Conservation (phyloP, 2,797 vertebrate species). For the Eulemur mongoz region DNA sequence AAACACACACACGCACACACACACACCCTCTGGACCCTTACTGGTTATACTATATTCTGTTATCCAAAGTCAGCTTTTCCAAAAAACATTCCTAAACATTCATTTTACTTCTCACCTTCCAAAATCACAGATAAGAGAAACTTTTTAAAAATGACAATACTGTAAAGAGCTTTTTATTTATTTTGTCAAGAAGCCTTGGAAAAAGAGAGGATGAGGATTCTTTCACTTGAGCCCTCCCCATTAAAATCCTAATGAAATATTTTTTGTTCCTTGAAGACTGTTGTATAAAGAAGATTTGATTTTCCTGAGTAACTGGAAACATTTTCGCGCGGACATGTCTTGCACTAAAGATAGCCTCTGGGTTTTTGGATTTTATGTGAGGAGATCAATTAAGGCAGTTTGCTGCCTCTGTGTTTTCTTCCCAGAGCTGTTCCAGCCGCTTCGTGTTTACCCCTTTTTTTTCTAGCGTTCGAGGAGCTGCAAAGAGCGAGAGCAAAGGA, state of each 20-base stretch:
- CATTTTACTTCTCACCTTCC: not conserved
- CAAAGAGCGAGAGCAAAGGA: conserved; percentile 63
- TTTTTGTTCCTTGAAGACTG: conserved; percentile 27
- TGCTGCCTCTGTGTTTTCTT: conserved; percentile 53
- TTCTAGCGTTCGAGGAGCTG: conserved; percentile 56
- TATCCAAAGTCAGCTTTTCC: not conserved
- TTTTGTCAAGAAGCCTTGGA: conserved; percentile 14
- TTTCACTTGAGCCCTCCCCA: not conserved
- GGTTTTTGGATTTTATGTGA: conserved; percentile 62
- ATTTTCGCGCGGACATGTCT: not conserved
- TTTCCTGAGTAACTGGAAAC: conserved; percentile 29
- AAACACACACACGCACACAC: not conserved
- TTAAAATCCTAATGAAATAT: conserved; percentile 23
- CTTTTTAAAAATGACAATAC: not conserved
- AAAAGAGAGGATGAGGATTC: not conserved
- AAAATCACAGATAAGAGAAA: not conserved
- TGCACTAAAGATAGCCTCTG: conserved; percentile 53
- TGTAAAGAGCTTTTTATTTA: not conserved
- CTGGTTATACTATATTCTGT: not conserved
- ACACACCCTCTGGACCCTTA: not conserved
- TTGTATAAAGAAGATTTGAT: conserved; percentile 30
- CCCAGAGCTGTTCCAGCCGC: conserved; percentile 60
- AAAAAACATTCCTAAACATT: not conserved
- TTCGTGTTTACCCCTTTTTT: conserved; percentile 58
- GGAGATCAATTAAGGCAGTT: conserved; percentile 57